Percentiles rank a stretch among this genome's conserved stretches.
phyloP scores from a whole-genome alignment of 2,113 vertebrate genomes.

The Haemorhous mexicanus region DNA sequence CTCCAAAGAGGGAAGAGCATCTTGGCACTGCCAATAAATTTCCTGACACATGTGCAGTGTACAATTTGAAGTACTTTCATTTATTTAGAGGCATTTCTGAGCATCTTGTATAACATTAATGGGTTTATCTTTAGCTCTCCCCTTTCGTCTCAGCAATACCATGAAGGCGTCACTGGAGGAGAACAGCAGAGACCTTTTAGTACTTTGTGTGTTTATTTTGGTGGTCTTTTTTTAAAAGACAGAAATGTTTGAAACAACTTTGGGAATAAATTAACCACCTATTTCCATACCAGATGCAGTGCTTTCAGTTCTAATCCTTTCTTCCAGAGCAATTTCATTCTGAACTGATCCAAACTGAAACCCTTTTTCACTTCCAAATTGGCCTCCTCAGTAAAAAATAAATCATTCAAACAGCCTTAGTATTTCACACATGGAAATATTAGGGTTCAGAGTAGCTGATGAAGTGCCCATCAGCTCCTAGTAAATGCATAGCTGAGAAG shows the following conservation, averaged over 20 bases:
- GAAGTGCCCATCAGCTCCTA: background rate
- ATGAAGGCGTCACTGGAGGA: background rate
- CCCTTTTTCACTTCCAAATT: background rate
- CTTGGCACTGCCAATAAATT: background rate
- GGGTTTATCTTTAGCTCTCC: conserved; percentile 32
- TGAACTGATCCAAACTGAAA: background rate
- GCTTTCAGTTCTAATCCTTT: background rate
- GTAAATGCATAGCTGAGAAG: background rate
- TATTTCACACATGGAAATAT: background rate
- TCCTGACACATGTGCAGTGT: background rate
- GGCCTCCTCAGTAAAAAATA: background rate
- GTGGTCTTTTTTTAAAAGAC: background rate
- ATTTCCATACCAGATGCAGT: background rate
- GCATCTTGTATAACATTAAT: background rate
- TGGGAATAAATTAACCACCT: background rate
- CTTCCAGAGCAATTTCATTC: background rate
- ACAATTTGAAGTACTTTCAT: background rate
- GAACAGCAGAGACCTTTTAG: background rate
- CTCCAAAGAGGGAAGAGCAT: background rate
- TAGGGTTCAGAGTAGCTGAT: background rate
- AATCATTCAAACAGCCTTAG: background rate
- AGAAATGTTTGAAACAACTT: background rate
- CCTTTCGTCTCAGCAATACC: background rate
- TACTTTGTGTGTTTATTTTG: background rate
- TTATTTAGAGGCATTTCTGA: conserved; percentile 40